Conservation (phyloP, 2,113 vertebrate species). For the Pavo muticus region DNA sequence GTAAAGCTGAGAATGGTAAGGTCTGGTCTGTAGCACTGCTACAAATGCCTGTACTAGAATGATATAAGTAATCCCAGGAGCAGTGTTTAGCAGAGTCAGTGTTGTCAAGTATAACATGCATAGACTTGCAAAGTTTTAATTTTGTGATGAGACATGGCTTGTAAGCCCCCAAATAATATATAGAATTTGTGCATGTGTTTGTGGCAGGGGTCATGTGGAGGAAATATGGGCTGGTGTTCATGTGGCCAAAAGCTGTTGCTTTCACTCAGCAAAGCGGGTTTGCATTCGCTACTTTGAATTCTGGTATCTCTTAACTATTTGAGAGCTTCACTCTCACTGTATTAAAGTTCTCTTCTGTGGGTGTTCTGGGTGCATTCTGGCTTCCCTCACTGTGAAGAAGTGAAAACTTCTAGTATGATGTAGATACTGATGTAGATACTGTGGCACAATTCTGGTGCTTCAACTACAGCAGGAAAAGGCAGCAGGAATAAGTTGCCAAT, state of each 20-base stretch:
- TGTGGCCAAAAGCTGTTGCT: neutral
- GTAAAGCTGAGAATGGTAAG: neutral
- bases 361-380: neutral
- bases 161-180: neutral
- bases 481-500: neutral
- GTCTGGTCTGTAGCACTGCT: neutral
- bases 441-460: neutral
- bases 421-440: rapidly evolving
- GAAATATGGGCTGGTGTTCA: neutral
- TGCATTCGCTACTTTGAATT: neutral
- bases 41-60: rapidly evolving
- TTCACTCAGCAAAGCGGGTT: neutral
- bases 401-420: neutral
- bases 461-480: neutral
- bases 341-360: neutral
- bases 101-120: neutral
- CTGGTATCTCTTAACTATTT: neutral
- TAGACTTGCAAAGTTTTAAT: neutral
- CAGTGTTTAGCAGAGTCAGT: neutral
- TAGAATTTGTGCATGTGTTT: neutral
- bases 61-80: neutral
- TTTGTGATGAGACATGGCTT: neutral
- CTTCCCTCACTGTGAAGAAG: neutral
- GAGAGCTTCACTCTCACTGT: neutral
- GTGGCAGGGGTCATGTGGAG: neutral